Evolutionary conservation across 2,888 invertebrate genomes (phyloP).

Genomic region (Lithophane socia): DNA sequence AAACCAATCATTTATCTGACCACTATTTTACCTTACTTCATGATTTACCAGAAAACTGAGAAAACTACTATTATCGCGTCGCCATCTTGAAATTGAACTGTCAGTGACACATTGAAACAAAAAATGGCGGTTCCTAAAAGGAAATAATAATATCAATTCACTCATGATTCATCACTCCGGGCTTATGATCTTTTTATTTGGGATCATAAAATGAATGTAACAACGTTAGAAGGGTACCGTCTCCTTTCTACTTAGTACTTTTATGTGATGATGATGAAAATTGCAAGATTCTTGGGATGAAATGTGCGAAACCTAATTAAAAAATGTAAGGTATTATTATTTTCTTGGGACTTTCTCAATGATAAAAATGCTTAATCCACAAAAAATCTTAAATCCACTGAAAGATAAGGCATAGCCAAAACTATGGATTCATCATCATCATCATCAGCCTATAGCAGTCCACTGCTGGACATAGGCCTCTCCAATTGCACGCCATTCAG

Average conservation of each 20-base stretch:
- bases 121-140: constrained; percentile 24
- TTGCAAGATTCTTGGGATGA: constrained; percentile 10
- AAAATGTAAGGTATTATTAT: neutral
- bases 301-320: neutral
- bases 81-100: constrained; percentile 17
- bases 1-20: neutral
- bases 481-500: too few species aligned
- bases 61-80: neutral
- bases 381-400: too few species aligned
- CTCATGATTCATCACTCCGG: constrained; percentile 54
- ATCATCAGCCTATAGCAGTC: too few species aligned
- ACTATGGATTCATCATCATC: too few species aligned
- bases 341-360: neutral
- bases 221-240: constrained; percentile 11
- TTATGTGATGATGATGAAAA: constrained; percentile 40
- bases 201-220: constrained; percentile 39
- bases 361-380: too few species aligned
- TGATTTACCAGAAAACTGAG: neutral
- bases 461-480: too few species aligned
- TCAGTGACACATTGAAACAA: constrained; percentile 9
- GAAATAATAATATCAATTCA: constrained; percentile 41
- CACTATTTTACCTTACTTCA: too few species aligned
- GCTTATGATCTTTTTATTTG: constrained; percentile 50
- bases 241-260: constrained; percentile 16
- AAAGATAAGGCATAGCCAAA: too few species aligned